These are phyloP conservation scores for Camelus dromedarius DNA, from an alignment of 2,113 vertebrate genomes.

Conservation along the genomic window DNA sequence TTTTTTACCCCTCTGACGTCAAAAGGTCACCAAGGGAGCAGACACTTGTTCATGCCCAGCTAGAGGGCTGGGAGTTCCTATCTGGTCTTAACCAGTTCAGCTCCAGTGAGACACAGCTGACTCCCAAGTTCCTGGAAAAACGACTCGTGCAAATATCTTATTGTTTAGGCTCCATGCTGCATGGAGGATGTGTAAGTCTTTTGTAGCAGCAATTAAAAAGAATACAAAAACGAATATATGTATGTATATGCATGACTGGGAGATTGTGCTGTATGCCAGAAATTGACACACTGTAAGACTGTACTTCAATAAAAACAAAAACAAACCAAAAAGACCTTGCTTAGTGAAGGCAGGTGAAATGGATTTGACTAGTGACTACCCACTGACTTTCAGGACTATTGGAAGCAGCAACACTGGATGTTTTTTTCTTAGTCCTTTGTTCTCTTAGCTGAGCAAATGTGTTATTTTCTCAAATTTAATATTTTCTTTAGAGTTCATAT, in stretches of 20 bases:
- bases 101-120: background rate
- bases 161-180: background rate
- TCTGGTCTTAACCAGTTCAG: background rate
- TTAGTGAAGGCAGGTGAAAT: background rate
- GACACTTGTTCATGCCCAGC: background rate
- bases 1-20: background rate
- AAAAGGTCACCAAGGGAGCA: background rate
- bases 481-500: constrained; percentile 13
- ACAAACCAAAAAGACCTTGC: background rate
- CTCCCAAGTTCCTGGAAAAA: background rate
- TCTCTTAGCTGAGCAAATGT: background rate
- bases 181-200: background rate
- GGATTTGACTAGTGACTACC: background rate
- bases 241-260: too few relatives aligned
- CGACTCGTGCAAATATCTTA: background rate
- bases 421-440: background rate
- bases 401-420: background rate
- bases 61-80: background rate
- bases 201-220: background rate
- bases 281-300: too few relatives aligned
- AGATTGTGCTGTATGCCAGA: too few relatives aligned
- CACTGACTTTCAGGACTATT: background rate
- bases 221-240: background rate
- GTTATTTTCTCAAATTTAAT: constrained; percentile 23
- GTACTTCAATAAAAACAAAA: too few relatives aligned